Evolutionary conservation across 2,797 vertebrate genomes (phyloP).

Genomic region (Rhadinocentrus ornatus): DNA sequence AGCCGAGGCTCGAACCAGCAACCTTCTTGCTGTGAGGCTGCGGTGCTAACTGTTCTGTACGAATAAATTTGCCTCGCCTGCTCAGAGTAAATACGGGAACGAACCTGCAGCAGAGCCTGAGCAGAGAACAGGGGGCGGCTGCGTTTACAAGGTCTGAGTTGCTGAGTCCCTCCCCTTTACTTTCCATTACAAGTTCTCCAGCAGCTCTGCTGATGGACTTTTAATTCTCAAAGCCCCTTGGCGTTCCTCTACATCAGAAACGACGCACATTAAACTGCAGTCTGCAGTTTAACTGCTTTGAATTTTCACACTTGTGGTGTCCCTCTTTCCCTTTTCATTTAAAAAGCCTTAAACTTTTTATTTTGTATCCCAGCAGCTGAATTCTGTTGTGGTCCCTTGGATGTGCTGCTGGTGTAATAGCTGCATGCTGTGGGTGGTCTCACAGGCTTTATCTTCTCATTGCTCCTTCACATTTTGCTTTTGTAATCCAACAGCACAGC

Average conservation of each 20-base stretch:
- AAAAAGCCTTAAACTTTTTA: slow-evolving; percentile 39
- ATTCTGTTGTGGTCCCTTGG: slow-evolving; percentile 44
- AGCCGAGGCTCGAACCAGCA: too few relatives aligned
- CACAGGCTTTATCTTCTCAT: slow-evolving; percentile 31
- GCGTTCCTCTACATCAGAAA: slow-evolving; percentile 46
- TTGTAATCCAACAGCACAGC: slow-evolving; percentile 36
- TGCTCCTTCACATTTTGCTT: slow-evolving; percentile 39
- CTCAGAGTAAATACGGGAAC: background rate
- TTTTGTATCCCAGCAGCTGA: slow-evolving; percentile 21
- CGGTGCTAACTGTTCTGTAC: too few relatives aligned
- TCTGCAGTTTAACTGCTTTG: slow-evolving; percentile 48
- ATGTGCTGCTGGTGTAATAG: slow-evolving; percentile 37
- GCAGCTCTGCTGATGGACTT: slow-evolving; percentile 59
- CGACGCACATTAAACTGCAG: slow-evolving; percentile 45
- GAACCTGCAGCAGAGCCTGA: slow-evolving; percentile 13
- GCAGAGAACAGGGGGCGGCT: slow-evolving; percentile 18
- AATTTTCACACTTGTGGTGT: slow-evolving; percentile 34
- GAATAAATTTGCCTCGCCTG: too few relatives aligned
- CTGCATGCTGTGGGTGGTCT: slow-evolving; percentile 50
- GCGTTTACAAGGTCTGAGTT: slow-evolving; percentile 48
- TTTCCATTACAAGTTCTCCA: slow-evolving; percentile 63
- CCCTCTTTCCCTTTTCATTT: slow-evolving; percentile 34
- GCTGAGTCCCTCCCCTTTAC: slow-evolving; percentile 46
- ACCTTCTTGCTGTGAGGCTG: too few relatives aligned
- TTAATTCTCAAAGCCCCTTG: slow-evolving; percentile 64